phyloP scores from a whole-genome alignment of 2,888 invertebrate genomes.

The Melitaea athalia region DNA sequence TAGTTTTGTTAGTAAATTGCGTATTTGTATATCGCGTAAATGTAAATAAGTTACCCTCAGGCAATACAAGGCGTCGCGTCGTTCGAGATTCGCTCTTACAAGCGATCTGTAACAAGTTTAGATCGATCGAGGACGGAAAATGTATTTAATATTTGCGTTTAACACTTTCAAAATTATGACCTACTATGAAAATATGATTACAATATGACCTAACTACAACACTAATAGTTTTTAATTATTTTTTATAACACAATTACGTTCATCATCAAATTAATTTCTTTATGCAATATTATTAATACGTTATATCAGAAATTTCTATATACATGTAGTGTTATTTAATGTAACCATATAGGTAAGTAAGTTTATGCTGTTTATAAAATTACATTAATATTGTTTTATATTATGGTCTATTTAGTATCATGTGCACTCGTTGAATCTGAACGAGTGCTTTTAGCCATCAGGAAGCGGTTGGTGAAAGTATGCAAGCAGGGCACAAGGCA shows the following conservation, averaged over 20 bases:
- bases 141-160: conserved; percentile 42
- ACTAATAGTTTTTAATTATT: too few relatives aligned
- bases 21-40: conserved; percentile 39
- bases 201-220: too few relatives aligned
- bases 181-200: too few relatives aligned
- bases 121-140: conserved; percentile 51
- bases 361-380: background rate
- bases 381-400: background rate
- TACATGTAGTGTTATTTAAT: too few relatives aligned
- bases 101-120: conserved; percentile 61
- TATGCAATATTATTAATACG: too few relatives aligned
- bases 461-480: conserved; percentile 75
- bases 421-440: conserved; percentile 42
- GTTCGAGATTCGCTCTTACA: conserved; percentile 48
- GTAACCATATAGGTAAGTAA: background rate
- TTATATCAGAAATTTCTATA: too few relatives aligned
- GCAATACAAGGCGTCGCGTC: conserved; percentile 59
- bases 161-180: conserved; percentile 54
- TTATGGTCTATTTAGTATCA: conserved; percentile 12
- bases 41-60: conserved; percentile 56
- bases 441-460: conserved; percentile 62
- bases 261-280: too few relatives aligned
- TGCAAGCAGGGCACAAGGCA: conserved; percentile 67
- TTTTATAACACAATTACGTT: too few relatives aligned
- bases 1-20: conserved; percentile 38